Conservation (phyloP, 2,888 invertebrate genomes). For the Orthonychiurus folsomi region DNA sequence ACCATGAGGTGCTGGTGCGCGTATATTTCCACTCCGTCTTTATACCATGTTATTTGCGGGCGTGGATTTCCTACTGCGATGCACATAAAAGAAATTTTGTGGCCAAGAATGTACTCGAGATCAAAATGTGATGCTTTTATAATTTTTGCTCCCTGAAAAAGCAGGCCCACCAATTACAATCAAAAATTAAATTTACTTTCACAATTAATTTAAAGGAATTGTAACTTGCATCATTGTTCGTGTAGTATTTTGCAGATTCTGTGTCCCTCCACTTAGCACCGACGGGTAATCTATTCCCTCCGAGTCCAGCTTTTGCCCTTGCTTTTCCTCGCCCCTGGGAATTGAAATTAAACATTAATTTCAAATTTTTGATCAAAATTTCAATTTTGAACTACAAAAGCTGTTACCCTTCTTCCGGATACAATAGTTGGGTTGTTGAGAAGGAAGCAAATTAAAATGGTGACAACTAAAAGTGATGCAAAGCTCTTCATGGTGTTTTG, state of each 20-base stretch:
- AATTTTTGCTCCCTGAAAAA: slow-evolving; percentile 74
- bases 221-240: slow-evolving; percentile 71
- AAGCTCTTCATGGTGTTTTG: background rate
- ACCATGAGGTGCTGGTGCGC: slow-evolving; percentile 81
- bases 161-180: background rate
- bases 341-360: background rate
- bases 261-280: slow-evolving; percentile 83
- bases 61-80: slow-evolving; percentile 80
- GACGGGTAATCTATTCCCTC: slow-evolving; percentile 51
- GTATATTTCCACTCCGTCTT: slow-evolving; percentile 86
- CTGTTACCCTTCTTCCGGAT: slow-evolving; percentile 7
- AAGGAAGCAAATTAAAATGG: background rate
- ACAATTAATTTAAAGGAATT: no score
- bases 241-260: slow-evolving; percentile 83
- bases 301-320: slow-evolving; percentile 13
- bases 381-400: no score
- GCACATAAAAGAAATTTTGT: slow-evolving; percentile 87
- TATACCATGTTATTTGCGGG: slow-evolving; percentile 83
- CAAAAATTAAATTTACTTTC: no score
- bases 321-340: slow-evolving; percentile 24
- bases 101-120: slow-evolving; percentile 84
- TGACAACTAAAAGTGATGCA: background rate
- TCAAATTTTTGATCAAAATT: background rate
- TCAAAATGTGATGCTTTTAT: slow-evolving; percentile 82
- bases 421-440: slow-evolving; percentile 5